Percentiles rank a stretch among this genome's conserved stretches.
These are phyloP conservation scores for Rhegmatorhina hoffmannsi DNA, from an alignment of 2,113 vertebrate genomes.

Conservation along the genomic window DNA sequence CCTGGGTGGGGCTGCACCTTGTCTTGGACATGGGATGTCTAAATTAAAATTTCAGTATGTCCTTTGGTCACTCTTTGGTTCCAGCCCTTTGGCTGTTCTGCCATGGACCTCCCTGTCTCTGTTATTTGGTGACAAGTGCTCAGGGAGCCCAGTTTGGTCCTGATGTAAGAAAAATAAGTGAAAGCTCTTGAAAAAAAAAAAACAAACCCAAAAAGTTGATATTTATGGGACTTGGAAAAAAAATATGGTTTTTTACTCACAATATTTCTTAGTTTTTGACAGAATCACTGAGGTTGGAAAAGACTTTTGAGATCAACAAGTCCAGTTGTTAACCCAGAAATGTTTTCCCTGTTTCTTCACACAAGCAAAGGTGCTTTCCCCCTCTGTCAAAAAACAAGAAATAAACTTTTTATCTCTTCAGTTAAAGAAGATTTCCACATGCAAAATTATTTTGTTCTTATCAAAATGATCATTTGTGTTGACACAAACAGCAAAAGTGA, in stretches of 20 bases:
- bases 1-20: neutral
- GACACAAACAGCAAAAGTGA: neutral
- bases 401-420: neutral
- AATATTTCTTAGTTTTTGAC: neutral
- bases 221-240: neutral
- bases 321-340: neutral
- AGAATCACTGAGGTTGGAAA: neutral
- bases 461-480: neutral
- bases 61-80: neutral
- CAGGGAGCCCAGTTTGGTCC: neutral
- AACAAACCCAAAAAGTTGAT: neutral
- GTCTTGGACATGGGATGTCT: neutral
- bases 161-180: neutral
- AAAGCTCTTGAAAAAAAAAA: neutral
- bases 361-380: neutral
- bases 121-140: neutral
- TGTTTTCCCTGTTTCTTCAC: neutral
- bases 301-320: neutral
- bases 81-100: neutral
- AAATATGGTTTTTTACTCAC: neutral
- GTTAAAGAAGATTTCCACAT: neutral
- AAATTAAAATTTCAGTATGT: neutral
- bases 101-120: rapidly evolving
- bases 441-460: neutral
- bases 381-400: neutral